Evolutionary conservation across 1,140 invertebrate species (phyloP), one percentile per base, ranked within the genome.

Genomic region (Hylyphantes graminicola): DNA sequence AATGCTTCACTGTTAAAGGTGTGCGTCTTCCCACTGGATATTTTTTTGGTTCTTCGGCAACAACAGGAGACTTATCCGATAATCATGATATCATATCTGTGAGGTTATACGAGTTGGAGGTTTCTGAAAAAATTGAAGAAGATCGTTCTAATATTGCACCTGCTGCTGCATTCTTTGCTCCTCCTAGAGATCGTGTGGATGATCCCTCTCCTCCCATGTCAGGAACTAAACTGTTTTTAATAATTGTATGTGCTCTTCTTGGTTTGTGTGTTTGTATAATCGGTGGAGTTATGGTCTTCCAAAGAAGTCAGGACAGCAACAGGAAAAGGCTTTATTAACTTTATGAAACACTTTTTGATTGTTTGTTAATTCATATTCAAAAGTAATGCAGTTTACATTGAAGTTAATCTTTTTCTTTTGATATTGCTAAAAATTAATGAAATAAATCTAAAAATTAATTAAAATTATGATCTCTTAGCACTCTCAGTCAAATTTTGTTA

Each of bases 21-120:
- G 94, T 99, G 5, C 92, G 94, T 85, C 91, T 99, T 17, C 98
- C 98, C 0, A 97, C 97, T 12, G 96, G 96, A 2, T 99, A 99
- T 90, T 98, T 93, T 90, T 95, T 99, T 90, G 98, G 98, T 61
- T 91, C 97, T 13, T 94, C 96, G 0, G 96, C 98, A 13, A 97
- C 97, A 0, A 99, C 98, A 7, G 98, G 98, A 10, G 97, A 99
- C 90, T 90, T 99, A 59, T 90, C 91, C 84, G 98, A 99, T 92
- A 98, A 96, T 89, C 98, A 99, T 91, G 98, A 99, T 89, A 93
- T 99, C 84, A 92, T 98, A 73, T 94, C 96, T 11, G 92, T 99
- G 68, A 95, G 96, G 90, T 92, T 97, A 86, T 98, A 94, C 88
- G 96, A 98, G 89, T 90, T 98, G 75, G 96, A 97, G 88, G 88